Base-by-base conservation (phyloP, 2,888 invertebrate genomes). In the Camponotus fellah region DNA sequence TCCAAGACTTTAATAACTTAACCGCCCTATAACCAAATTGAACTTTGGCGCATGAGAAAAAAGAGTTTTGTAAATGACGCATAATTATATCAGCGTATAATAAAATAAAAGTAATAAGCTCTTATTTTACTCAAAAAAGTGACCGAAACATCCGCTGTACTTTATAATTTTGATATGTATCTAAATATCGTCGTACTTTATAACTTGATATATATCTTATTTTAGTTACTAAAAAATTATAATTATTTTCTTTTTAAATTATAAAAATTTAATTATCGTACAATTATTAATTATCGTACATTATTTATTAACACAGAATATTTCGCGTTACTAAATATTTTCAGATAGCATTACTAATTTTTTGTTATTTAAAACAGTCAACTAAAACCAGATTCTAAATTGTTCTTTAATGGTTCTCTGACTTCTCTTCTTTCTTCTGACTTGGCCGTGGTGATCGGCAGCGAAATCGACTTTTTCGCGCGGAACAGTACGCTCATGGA, bases 361-460 rank as follows among this genome's bases (percentile, higher is more conserved):
- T 46, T 21, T n/a, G 3, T 12, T 26, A 68, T 9, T 71, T 10
- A 26, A 40, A 43, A 43, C 6, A 10, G 1, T 4, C 34, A 34
- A 3, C 34, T 60, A 26, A 58, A 17, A 40, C 40, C 14, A 68
- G 4, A 76, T 53, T 53, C 26, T 53, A 26, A 66, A 34, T 62
- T 21, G 21, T 2, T 32, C 40, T 34, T 53, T 53, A 53, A 53
- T n/a, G 53, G 53, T 53, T 53, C 53, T 53, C n/a, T 53, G n/a
- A n/a, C n/a, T 53, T 53, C 53, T 90, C 91, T 92, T 90, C 91
- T 88, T 95, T 94, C 97, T 96, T 9, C 96, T 98, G 98, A 97
- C 94, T 95, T 97, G 89, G 97, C 97, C n/a, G 96, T 97, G 72
- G 97, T 97, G n/a, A 95, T 96, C n/a, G 96, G 96, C 88, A 95